phyloP scores from a whole-genome alignment of 2,797 vertebrate genomes.

The Gobio occitaniae region DNA sequence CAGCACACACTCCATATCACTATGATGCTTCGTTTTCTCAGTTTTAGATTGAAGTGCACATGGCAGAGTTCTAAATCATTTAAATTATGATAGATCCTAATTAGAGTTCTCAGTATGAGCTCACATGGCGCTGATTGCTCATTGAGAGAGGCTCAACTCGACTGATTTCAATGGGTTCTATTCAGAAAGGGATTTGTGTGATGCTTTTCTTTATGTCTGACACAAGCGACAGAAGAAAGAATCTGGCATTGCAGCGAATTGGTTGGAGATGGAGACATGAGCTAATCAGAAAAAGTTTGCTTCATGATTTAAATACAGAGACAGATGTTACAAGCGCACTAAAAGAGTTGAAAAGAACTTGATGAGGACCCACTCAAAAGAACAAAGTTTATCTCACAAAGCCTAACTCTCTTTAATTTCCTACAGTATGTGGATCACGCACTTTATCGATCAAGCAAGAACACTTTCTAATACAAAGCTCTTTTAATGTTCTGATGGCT shows the following conservation, averaged over 20 bases:
- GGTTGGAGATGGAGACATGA: constrained; percentile 7
- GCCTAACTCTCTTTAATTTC: neutral
- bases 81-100: constrained; percentile 40
- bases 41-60: constrained; percentile 19
- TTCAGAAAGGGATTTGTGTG: constrained; percentile 37
- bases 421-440: neutral
- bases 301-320: neutral
- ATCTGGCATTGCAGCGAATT: neutral
- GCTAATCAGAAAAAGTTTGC: constrained; percentile 18
- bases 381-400: constrained; percentile 1
- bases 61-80: constrained; percentile 12
- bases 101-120: constrained; percentile 69
- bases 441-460: neutral
- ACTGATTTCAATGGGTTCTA: constrained; percentile 53
- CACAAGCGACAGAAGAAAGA: constrained; percentile 21
- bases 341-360: constrained; percentile 19
- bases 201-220: constrained; percentile 17
- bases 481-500: neutral
- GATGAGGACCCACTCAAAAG: constrained; percentile 1
- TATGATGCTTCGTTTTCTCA: neutral
- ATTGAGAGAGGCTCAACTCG: constrained; percentile 69
- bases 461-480: neutral
- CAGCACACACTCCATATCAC: constrained; percentile 3
- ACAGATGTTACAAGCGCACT: constrained; percentile 1
- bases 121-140: constrained; percentile 71